Conservation (phyloP, 2,113 vertebrate genomes). For the Monopterus albus region DNA sequence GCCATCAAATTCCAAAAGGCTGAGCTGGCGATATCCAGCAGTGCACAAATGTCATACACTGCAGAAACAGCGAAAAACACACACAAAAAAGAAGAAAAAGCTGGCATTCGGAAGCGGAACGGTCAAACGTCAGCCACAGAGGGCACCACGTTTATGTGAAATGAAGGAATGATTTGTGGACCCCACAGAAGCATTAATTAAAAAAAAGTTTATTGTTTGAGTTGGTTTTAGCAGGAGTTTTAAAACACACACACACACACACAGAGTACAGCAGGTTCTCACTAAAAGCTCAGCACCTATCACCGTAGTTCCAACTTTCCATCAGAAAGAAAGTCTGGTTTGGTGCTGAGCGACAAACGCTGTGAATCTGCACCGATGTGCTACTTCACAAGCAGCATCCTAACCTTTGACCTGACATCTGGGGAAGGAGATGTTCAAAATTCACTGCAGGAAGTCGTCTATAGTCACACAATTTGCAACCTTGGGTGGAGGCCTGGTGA, state of each 20-base stretch:
- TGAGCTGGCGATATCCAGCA: no score
- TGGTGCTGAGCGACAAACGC: not conserved
- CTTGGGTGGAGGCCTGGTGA: constrained; percentile 73
- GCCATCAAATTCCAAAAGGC: no score
- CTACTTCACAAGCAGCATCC: not conserved
- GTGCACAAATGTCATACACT: no score
- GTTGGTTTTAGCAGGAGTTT: no score
- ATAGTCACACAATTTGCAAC: constrained; percentile 67
- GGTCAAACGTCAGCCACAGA: no score
- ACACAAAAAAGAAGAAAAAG: no score
- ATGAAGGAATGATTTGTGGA: constrained; percentile 22
- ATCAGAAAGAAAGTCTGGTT: constrained; percentile 5
- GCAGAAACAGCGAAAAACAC: no score
- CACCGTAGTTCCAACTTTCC: not conserved
- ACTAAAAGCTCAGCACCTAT: not conserved
- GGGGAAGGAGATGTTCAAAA: not conserved
- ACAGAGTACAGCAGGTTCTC: constrained; percentile 7
- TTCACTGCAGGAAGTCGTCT: constrained; percentile 81
- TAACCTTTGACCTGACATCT: not conserved
- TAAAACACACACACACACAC: not conserved
- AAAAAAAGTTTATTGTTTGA: constrained; percentile 73
- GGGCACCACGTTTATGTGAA: no score
- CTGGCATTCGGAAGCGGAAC: no score
- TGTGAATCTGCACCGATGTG: constrained; percentile 15
- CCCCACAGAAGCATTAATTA: constrained; percentile 44